Conservation (phyloP, 1,140 invertebrate genomes). For the Bombus affinis region DNA sequence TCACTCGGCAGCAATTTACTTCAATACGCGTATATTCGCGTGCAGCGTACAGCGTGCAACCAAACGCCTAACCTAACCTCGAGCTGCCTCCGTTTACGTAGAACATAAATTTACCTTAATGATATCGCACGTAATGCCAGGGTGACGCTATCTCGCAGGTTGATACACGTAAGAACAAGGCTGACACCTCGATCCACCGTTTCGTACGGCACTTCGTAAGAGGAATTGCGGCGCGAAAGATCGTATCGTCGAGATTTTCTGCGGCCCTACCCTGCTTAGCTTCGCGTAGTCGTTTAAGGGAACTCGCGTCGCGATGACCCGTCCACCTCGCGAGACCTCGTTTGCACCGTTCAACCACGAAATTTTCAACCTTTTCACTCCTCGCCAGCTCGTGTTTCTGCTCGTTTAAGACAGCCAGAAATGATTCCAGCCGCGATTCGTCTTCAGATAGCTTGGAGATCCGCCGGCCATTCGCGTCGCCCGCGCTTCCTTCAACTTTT, state of each 20-base stretch:
- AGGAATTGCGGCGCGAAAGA: slow-evolving; percentile 69
- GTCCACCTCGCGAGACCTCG: neutral
- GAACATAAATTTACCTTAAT: slow-evolving; percentile 79
- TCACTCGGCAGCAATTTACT: neutral
- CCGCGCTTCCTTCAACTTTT: slow-evolving; percentile 15
- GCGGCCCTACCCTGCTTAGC: slow-evolving; percentile 35
- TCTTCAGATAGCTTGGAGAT: slow-evolving; percentile 29
- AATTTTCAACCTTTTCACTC: neutral
- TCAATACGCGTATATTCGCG: neutral
- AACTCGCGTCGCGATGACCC: slow-evolving; percentile 36
- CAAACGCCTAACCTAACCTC: slow-evolving; percentile 56
- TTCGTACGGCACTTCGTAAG: slow-evolving; percentile 57
- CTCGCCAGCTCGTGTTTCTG: slow-evolving; percentile 2
- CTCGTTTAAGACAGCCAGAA: neutral
- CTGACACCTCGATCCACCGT: slow-evolving; percentile 74
- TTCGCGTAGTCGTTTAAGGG: slow-evolving; percentile 44
- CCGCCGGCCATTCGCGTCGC: slow-evolving; percentile 5
- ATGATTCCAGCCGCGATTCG: slow-evolving; percentile 27
- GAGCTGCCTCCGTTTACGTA: slow-evolving; percentile 39
- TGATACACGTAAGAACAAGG: slow-evolving; percentile 76
- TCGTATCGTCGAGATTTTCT: slow-evolving; percentile 67
- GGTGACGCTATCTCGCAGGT: slow-evolving; percentile 75
- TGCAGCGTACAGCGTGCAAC: slow-evolving; percentile 20
- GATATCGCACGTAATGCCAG: slow-evolving; percentile 73
- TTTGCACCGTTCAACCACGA: slow-evolving; percentile 1